Evolutionary conservation across 2,113 vertebrate genomes (phyloP).

Genomic region (Pimephales promelas): DNA sequence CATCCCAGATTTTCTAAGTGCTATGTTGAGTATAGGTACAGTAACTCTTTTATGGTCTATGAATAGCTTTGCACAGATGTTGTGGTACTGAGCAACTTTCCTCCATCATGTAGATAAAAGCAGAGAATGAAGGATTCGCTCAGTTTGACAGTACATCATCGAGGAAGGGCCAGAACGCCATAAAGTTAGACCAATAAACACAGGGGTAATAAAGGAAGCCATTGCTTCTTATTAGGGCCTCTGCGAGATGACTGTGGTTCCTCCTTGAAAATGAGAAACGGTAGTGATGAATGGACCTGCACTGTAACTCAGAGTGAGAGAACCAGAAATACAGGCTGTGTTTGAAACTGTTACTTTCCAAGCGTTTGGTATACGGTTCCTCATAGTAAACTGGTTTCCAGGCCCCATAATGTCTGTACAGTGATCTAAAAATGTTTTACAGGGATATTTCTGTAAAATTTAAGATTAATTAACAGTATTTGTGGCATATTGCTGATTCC

Average conservation of each 20-base stretch:
- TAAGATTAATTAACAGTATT: not conserved
- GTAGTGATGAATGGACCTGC: conserved; percentile 54
- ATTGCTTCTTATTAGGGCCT: conserved; percentile 54
- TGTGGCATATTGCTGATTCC: not conserved
- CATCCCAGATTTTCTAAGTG: not conserved
- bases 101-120: conserved; percentile 51
- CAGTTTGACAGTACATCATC: conserved; percentile 43
- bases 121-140: conserved; percentile 41
- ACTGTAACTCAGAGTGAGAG: conserved; percentile 46
- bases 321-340: not conserved
- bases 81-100: conserved; percentile 53
- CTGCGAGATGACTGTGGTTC: conserved; percentile 46
- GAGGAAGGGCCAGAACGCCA: conserved; percentile 22
- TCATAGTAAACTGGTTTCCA: not conserved
- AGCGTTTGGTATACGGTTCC: not conserved
- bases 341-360: not conserved
- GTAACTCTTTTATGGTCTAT: not conserved
- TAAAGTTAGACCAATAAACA: conserved; percentile 47
- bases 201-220: conserved; percentile 46
- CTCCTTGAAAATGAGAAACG: conserved; percentile 56
- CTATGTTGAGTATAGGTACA: not conserved
- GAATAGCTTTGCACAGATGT: conserved; percentile 52
- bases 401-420: not conserved
- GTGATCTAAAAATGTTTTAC: not conserved
- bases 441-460: not conserved